Conservation (phyloP, 2,888 invertebrate genomes). For the Oegoconia quadripuncta region DNA sequence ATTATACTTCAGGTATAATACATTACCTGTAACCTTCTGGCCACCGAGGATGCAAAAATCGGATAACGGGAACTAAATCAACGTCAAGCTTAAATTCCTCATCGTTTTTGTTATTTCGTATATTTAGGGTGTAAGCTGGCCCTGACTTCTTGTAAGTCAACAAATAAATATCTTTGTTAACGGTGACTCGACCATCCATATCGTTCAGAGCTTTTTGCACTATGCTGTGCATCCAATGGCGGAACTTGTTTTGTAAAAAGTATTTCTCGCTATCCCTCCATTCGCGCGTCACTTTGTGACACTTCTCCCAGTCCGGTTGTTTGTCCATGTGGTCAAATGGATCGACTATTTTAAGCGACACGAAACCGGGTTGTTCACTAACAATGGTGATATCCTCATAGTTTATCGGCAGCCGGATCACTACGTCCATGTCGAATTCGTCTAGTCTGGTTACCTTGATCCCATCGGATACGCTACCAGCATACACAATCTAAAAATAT, state of each 20-base stretch:
- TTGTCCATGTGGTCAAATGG: conserved; percentile 55
- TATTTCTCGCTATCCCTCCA: conserved; percentile 69
- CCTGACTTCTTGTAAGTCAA: conserved; percentile 61
- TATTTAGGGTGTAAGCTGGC: conserved; percentile 76
- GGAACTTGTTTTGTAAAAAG: conserved; percentile 66
- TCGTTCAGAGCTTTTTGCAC: conserved; percentile 62
- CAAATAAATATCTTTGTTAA: conserved; percentile 45
- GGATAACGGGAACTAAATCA: conserved; percentile 76
- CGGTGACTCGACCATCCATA: conserved; percentile 42
- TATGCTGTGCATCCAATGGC: conserved; percentile 75
- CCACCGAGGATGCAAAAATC: conserved; percentile 61
- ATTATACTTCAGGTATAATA: conserved; percentile 6
- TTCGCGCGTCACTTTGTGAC: conserved; percentile 54
- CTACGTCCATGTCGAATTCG: conserved; percentile 81
- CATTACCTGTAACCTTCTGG: conserved; percentile 54
- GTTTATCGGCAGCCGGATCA: conserved; percentile 72
- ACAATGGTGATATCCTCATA: conserved; percentile 57
- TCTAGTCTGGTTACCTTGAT: conserved; percentile 78
- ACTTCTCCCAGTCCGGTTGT: conserved; percentile 53
- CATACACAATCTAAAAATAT: conserved; percentile 52
- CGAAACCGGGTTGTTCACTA: conserved; percentile 65
- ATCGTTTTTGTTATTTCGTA: conserved; percentile 40
- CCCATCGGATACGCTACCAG: conserved; percentile 81
- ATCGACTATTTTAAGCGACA: conserved; percentile 55
- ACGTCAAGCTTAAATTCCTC: conserved; percentile 57